phyloP scores from a whole-genome alignment of 2,888 invertebrate genomes.

The Rotaria magnacalcarata region DNA sequence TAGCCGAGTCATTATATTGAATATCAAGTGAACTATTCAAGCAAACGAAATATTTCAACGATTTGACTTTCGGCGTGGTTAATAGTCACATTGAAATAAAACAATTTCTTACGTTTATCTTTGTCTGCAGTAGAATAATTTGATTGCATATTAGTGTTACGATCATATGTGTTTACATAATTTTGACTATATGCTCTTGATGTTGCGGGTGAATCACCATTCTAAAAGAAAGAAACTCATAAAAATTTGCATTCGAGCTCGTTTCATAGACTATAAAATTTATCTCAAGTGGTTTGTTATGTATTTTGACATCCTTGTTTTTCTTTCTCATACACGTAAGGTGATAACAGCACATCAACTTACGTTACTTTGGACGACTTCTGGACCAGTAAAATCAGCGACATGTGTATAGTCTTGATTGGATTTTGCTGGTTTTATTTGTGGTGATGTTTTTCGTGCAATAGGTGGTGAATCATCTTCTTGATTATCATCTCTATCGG shows the following conservation, averaged over 20 bases:
- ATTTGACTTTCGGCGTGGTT: too few relatives aligned
- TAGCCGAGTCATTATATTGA: too few relatives aligned
- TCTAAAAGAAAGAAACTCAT: background rate
- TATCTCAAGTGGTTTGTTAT: too few relatives aligned
- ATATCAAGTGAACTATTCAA: too few relatives aligned
- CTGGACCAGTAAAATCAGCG: background rate
- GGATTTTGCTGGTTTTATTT: background rate
- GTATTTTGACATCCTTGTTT: too few relatives aligned
- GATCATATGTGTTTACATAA: background rate
- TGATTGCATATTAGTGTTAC: background rate
- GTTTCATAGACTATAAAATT: too few relatives aligned
- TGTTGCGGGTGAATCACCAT: background rate
- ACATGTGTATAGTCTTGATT: background rate
- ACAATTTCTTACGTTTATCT: background rate
- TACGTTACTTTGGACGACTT: background rate
- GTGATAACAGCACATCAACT: background rate
- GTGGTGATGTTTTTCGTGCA: background rate
- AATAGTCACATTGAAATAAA: too few relatives aligned
- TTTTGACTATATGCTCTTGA: background rate
- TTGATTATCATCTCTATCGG: background rate
- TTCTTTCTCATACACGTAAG: too few relatives aligned
- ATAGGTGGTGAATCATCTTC: background rate
- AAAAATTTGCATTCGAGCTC: too few relatives aligned
- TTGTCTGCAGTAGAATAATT: background rate
- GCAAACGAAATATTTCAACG: too few relatives aligned